phyloP scores from a whole-genome alignment of 2,888 invertebrate genomes.

The Melangyna quadrimaculata region DNA sequence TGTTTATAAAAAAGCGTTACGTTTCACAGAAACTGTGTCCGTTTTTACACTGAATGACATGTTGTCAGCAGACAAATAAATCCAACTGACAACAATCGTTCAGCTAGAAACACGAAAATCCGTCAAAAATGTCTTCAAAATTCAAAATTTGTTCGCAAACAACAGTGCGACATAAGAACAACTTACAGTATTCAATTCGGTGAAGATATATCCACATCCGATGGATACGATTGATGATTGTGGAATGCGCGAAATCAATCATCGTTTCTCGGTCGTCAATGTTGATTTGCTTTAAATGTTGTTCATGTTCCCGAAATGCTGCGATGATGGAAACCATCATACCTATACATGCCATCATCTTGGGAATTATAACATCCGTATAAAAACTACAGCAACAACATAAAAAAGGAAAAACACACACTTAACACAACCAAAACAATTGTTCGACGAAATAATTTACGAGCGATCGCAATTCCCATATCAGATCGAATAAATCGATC shows the following conservation, averaged over 20 bases:
- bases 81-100: conserved; percentile 67
- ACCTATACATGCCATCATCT: conserved; percentile 46
- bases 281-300: conserved; percentile 38
- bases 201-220: conserved; percentile 9
- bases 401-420: not conserved
- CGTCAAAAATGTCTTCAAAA: conserved; percentile 37
- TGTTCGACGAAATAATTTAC: conserved; percentile 70
- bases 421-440: conserved; percentile 57
- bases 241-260: conserved; percentile 63
- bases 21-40: conserved; percentile 70
- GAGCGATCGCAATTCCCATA: conserved; percentile 70
- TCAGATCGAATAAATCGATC: conserved; percentile 71
- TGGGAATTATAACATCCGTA: conserved; percentile 63
- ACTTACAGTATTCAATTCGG: not conserved
- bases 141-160: conserved; percentile 10
- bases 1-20: conserved; percentile 64
- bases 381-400: conserved; percentile 21
- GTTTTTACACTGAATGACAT: conserved; percentile 70
- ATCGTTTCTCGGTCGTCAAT: conserved; percentile 65
- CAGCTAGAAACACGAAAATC: conserved; percentile 57
- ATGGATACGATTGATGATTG: conserved; percentile 22
- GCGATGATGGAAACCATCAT: conserved; percentile 31
- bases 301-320: not conserved
- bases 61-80: conserved; percentile 57
- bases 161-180: conserved; percentile 1